Evolutionary conservation across 2,113 vertebrate species (phyloP), one percentile per base, ranked within the genome.

Genomic region (Telmatochromis brichardi): DNA sequence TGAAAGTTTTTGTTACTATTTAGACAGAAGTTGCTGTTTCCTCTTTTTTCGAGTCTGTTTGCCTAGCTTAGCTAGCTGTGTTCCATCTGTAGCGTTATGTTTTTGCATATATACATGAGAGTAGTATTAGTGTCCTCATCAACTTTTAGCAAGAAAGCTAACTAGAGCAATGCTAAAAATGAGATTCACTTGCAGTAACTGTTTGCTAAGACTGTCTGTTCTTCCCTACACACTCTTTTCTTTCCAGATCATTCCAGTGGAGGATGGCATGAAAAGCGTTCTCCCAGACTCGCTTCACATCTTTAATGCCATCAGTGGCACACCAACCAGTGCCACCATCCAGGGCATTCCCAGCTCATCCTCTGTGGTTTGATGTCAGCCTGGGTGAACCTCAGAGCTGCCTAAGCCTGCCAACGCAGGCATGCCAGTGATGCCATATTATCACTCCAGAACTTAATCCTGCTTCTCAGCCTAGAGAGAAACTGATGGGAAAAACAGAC

Each of bases 241-340:
- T 23, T 81, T 85, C 15, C 87, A 99, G 99, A 99, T 99, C 85
- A 97, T 93, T 92, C 96, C 97, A 0, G 97, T 97, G 92, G 98
- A 99, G 93, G 99, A 99, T 80, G 95, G 96, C 80, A 94, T 97
- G 96, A 99, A 98, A 96, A 96, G 97, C 9, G 95, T 97, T 83
- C 96, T 98, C 85, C 97, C 98, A 3, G 98, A 99, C 89, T 99
- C 99, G 0, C 95, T 99, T 81, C 99, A 99, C 94, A 99, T 99
- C 95, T 99, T 99, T 92, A 99, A 99, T 1, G 99, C 98, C 96
- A 99, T 99, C 96, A 99, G 99, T 6, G 98, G 98, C 84, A 99
- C 98, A 4, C 98, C 98, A n/a, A 98, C 97, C 92, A 96, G 97
- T 90, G 97, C 98, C 92, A 96, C 97, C 71, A 97, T 99, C 93